Base-by-base conservation (phyloP, 2,888 invertebrate genomes). In the Drosophila macrothrix region DNA sequence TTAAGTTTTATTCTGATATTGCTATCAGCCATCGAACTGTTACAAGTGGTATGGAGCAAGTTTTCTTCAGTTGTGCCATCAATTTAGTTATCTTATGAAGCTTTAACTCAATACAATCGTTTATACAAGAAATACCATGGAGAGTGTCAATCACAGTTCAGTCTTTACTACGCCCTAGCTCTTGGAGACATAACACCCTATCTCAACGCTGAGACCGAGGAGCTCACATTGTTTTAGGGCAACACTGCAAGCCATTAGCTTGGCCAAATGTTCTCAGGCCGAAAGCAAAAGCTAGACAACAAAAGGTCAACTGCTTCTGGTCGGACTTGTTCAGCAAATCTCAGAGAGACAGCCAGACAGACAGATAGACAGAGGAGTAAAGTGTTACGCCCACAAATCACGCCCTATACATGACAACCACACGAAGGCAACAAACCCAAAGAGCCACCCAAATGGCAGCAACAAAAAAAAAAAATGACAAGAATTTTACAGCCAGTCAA, bases 401-500 rank as follows among this genome's bases (percentile, higher is more conserved):
- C 85, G 90, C 85, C 85, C 84, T 53, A 68, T 73, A 70, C 75
- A 74, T 82, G 58, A 60, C 68, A 81, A 71, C 76, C 84, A 73
- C 81, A 78, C 65, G 71, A 78, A 65, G 60, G 28, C 50, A 63
- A 25, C 62, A 56, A 53, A 53, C 60, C 52, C 54, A 58, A 59
- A 61, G 61, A 59, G 71, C 69, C 69, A 69, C 69, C 67, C 74
- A 72, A 81, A 78, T 67, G 66, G 77, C 68, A 82, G 67, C 65
- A 82, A 54, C 52, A 58, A 55, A 56, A 49, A 54, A 49, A 54
- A 75, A 71, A 88, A 86, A 84, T 80, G 73, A 82, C 90, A 84
- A 83, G 85, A 85, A 85, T 85, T 85, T 90, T 84, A 84, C 85
- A 88, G 90, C 73, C 83, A 85, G 90, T 85, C 85, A 90, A 85